Evolutionary conservation across 2,888 invertebrate genomes (phyloP).

Genomic region (Drosophila seclusa): DNA sequence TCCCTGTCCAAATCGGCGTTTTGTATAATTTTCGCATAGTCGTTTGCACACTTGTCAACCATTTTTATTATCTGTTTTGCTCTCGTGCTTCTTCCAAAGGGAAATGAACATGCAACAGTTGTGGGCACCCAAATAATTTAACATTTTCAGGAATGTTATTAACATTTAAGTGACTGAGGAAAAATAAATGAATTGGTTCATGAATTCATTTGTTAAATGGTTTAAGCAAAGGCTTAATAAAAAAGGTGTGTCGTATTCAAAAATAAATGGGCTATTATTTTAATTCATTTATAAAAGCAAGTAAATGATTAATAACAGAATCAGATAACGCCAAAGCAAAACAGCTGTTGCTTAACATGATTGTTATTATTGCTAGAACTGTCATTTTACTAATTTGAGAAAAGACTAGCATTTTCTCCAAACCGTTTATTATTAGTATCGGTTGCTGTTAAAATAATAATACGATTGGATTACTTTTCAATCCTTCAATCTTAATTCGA

Average conservation of each 20-base stretch:
- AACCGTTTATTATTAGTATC: neutral
- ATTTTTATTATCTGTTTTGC: constrained; percentile 65
- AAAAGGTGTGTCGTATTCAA: neutral
- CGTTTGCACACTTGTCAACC: constrained; percentile 86
- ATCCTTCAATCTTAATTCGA: neutral
- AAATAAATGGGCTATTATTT: neutral
- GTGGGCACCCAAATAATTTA: constrained; percentile 10
- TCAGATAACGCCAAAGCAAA: neutral
- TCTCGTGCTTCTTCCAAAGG: constrained; percentile 2
- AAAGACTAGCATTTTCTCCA: neutral
- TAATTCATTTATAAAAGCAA: neutral
- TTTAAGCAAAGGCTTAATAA: neutral
- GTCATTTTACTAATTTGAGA: neutral
- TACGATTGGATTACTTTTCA: neutral
- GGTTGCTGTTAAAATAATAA: neutral
- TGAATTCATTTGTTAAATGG: neutral
- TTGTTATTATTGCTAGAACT: neutral
- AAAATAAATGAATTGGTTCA: neutral
- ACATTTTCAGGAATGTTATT: constrained; percentile 1
- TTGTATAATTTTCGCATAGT: constrained; percentile 86
- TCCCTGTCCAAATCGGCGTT: constrained; percentile 86
- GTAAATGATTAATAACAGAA: neutral
- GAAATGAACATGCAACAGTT: constrained; percentile 6
- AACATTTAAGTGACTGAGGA: neutral
- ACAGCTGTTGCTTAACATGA: constrained; percentile 1